Evolutionary conservation across 2,888 invertebrate species (phyloP).

Genomic region (Eupithecia insigniata): DNA sequence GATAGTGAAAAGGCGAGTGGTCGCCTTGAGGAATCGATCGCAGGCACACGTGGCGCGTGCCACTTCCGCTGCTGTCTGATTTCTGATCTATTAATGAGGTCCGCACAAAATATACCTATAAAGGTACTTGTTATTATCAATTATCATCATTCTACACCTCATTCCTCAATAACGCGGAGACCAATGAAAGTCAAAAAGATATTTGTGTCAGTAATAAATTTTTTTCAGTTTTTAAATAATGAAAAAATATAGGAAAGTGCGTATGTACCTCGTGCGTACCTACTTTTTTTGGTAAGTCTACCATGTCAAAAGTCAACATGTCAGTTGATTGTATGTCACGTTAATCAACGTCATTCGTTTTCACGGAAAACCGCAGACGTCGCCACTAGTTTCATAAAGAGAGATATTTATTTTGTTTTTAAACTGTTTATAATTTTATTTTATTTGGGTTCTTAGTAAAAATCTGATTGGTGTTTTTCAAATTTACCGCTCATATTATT

Average conservation of each 20-base stretch:
- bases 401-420: too few species aligned
- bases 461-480: too few species aligned
- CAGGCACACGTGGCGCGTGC: conserved; percentile 13
- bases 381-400: conserved; percentile 22
- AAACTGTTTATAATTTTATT: too few species aligned
- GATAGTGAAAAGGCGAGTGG: conserved; percentile 10
- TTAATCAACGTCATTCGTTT: conserved; percentile 6
- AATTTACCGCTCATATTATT: too few species aligned
- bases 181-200: too few species aligned
- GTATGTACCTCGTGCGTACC: too few species aligned
- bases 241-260: background rate
- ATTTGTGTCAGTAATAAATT: too few species aligned
- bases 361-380: conserved; percentile 12
- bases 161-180: too few species aligned
- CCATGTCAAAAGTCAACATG: conserved; percentile 12
- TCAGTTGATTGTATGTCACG: conserved; percentile 16
- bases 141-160: too few species aligned
- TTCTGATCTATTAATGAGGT: background rate
- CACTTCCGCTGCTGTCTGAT: background rate
- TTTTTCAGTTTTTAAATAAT: too few species aligned
- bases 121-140: too few species aligned
- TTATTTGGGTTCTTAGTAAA: too few species aligned
- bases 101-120: background rate
- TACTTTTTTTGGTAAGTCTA: conserved; percentile 9
- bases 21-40: conserved; percentile 23